Evolutionary conservation across 2,113 vertebrate species (phyloP).

Genomic region (Mormyrus iriodes): DNA sequence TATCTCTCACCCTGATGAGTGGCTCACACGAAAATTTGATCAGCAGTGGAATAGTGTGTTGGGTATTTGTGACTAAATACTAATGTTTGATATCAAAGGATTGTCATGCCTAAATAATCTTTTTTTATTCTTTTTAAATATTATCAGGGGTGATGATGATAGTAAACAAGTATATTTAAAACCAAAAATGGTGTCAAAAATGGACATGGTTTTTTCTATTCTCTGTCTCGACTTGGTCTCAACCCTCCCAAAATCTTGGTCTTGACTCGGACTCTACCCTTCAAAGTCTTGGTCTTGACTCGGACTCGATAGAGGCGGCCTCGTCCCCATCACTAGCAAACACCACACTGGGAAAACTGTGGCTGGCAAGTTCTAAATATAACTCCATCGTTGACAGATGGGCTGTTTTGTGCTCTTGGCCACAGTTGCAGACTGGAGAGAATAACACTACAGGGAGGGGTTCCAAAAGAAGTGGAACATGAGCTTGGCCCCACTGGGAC

Average conservation of each 20-base stretch:
- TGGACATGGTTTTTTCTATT: not conserved
- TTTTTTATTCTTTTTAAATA: not conserved
- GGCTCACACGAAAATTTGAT: not conserved
- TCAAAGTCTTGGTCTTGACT: not conserved
- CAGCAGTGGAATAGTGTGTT: not conserved
- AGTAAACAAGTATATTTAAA: not conserved
- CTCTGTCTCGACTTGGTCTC: not conserved
- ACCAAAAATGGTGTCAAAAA: not conserved
- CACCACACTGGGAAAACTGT: not conserved
- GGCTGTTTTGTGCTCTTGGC: not conserved
- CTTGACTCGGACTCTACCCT: not conserved
- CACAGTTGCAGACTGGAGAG: not conserved
- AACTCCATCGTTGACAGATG: conserved; percentile 17
- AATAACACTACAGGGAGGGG: not conserved
- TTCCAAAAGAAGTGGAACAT: not conserved
- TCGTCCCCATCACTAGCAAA: not conserved
- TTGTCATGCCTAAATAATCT: not conserved
- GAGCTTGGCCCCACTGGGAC: not conserved
- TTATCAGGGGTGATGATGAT: not conserved
- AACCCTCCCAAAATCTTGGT: not conserved
- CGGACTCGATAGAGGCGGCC: not conserved
- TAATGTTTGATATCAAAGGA: not conserved
- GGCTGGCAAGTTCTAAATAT: not conserved
- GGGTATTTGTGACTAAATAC: not conserved
- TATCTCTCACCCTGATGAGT: not conserved